These are phyloP conservation scores for Epistrophe grossulariae DNA, from an alignment of 2,888 invertebrate genomes.

Conservation along the genomic window DNA sequence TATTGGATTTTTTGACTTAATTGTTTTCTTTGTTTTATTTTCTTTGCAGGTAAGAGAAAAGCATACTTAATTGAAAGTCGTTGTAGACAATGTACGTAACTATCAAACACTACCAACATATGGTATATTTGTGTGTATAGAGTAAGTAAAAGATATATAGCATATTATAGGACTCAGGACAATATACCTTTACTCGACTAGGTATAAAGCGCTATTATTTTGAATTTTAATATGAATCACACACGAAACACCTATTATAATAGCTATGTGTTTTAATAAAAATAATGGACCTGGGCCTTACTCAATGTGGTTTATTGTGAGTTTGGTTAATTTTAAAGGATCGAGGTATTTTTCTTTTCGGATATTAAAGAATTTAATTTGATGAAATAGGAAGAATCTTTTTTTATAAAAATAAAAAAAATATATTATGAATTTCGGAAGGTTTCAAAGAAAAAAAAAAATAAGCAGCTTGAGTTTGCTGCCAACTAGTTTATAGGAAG, in stretches of 20 bases:
- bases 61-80: conserved; percentile 48
- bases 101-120: neutral
- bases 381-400: too few relatives aligned
- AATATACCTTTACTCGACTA: too few relatives aligned
- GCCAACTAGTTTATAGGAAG: too few relatives aligned
- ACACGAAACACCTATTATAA: neutral
- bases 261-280: neutral
- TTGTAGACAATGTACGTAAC: conserved; percentile 1
- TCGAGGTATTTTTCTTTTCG: neutral
- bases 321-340: neutral
- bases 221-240: conserved; percentile 32
- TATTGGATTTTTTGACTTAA: conserved; percentile 13
- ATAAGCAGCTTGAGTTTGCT: too few relatives aligned
- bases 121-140: neutral
- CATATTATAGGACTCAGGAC: neutral
- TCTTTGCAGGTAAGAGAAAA: conserved; percentile 61
- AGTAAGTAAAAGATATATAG: too few relatives aligned
- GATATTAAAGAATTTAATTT: neutral
- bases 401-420: too few relatives aligned
- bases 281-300: conserved; percentile 28
- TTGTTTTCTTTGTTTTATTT: conserved; percentile 41
- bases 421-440: too few relatives aligned
- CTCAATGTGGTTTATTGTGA: conserved; percentile 48
- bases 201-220: neutral
- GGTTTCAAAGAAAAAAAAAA: too few relatives aligned